These are phyloP conservation scores for Drosophila simulans DNA, from an alignment of 1,140 invertebrate genomes.

Conservation along the genomic window DNA sequence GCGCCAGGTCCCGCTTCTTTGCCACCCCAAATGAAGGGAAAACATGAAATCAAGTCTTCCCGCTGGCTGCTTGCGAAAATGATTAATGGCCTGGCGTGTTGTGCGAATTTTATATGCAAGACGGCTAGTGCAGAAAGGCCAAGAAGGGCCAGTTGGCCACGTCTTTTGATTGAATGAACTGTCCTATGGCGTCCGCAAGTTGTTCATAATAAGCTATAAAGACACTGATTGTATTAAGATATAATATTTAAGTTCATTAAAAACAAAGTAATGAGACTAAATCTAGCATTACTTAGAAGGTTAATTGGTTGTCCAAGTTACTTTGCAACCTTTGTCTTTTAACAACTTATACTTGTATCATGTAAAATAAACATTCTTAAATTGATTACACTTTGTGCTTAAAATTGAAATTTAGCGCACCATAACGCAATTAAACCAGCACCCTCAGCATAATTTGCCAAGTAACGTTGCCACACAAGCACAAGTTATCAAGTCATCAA, in stretches of 20 bases:
- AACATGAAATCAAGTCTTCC: slow-evolving; percentile 69
- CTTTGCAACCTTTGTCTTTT: too few relatives aligned
- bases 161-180: slow-evolving; percentile 43
- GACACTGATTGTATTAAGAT: too few relatives aligned
- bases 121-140: slow-evolving; percentile 2
- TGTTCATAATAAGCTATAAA: background rate
- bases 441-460: slow-evolving; percentile 8
- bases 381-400: background rate
- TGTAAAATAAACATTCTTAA: background rate
- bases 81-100: slow-evolving; percentile 69
- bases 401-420: background rate
- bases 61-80: slow-evolving; percentile 53
- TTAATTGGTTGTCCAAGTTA: too few relatives aligned
- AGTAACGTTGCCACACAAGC: slow-evolving; percentile 12
- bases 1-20: background rate
- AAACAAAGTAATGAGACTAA: too few relatives aligned
- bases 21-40: slow-evolving; percentile 1
- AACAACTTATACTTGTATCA: too few relatives aligned
- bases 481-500: slow-evolving; percentile 81
- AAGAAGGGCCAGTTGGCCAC: slow-evolving; percentile 4
- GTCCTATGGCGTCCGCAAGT: slow-evolving; percentile 7
- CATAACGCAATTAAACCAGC: slow-evolving; percentile 11
- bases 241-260: too few relatives aligned
- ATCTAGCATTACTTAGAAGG: too few relatives aligned
- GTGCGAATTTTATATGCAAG: slow-evolving; percentile 66